phyloP scores from a whole-genome alignment of 1,140 invertebrate species.

The Panagrolaimus sp. region DNA sequence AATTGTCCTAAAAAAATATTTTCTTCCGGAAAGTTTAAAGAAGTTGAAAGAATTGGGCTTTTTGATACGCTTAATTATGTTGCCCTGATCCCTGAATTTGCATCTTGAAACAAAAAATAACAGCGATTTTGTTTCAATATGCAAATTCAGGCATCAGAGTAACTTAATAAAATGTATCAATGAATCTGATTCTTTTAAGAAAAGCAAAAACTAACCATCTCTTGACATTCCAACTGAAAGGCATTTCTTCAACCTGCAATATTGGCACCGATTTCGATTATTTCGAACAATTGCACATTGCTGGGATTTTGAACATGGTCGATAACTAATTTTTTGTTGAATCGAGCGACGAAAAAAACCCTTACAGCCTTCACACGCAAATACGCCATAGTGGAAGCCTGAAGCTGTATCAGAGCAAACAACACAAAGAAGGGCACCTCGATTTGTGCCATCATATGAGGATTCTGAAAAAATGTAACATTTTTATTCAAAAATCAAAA shows the following conservation, averaged over 20 bases:
- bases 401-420: constrained; percentile 99
- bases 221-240: constrained; percentile 95
- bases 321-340: constrained; percentile 95
- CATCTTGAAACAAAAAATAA: no score
- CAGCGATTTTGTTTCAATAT: no score
- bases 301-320: constrained; percentile 93
- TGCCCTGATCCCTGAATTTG: no score
- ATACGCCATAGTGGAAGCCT: constrained; percentile 98
- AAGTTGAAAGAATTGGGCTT: no score
- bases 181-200: no score
- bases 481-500: background rate
- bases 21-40: no score
- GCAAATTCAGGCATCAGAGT: no score
- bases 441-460: background rate
- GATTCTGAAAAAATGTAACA: background rate
- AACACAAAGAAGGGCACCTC: constrained; percentile 72
- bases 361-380: constrained; percentile 99
- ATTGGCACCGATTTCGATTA: constrained; percentile 93
- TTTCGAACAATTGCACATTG: constrained; percentile 91
- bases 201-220: constrained; percentile 74
- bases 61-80: no score
- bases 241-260: constrained; percentile 93
- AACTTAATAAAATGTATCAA: no score
- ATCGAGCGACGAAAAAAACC: constrained; percentile 77
- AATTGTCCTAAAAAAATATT: no score